Conservation (phyloP, 2,888 invertebrate species). For the Antheraea assamensis region DNA sequence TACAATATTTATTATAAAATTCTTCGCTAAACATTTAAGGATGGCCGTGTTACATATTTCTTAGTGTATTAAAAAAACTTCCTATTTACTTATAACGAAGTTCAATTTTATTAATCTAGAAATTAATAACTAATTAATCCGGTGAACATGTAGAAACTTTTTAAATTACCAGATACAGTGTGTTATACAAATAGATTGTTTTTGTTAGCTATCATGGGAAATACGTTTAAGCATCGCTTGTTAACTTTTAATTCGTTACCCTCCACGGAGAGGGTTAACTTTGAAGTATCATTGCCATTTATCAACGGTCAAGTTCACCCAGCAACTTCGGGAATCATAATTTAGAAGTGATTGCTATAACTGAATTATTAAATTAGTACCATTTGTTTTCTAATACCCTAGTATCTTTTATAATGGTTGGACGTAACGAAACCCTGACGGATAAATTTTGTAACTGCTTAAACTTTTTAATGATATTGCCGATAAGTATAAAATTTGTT, state of each 20-base stretch:
- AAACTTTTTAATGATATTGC: no score
- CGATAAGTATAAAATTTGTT: no score
- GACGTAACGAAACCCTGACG: not conserved
- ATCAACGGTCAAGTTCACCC: slow-evolving; percentile 79
- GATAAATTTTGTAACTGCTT: not conserved
- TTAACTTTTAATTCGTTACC: slow-evolving; percentile 60
- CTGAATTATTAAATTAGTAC: slow-evolving; percentile 76
- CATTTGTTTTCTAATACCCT: slow-evolving; percentile 55
- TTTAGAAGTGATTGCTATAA: slow-evolving; percentile 73
- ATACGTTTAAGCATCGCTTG: slow-evolving; percentile 48
- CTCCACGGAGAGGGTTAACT: slow-evolving; percentile 70
- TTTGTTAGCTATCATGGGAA: not conserved
- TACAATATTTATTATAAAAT: no score
- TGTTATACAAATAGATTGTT: not conserved
- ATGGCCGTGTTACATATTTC: no score
- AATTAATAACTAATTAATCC: not conserved
- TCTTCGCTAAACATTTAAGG: no score
- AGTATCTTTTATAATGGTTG: not conserved
- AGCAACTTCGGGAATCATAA: slow-evolving; percentile 46
- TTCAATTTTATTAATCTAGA: not conserved
- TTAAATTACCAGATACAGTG: not conserved
- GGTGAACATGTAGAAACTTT: not conserved
- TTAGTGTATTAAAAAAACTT: no score
- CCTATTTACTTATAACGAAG: no score
- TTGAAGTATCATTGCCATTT: slow-evolving; percentile 81